Evolutionary conservation across 2,888 invertebrate genomes (phyloP).

Genomic region (Meloe dianella): DNA sequence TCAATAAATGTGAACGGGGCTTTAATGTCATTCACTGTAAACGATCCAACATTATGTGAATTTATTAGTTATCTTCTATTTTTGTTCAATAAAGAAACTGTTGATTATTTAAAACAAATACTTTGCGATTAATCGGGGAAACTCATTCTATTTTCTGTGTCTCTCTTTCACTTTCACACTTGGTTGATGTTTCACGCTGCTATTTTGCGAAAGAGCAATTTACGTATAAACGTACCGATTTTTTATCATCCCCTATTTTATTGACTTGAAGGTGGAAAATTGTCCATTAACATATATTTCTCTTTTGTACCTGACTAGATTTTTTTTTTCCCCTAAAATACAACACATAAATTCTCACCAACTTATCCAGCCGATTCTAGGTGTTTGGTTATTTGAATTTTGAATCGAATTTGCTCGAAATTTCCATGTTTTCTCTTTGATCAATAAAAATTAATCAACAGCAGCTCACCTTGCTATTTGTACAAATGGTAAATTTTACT

Average conservation of each 20-base stretch:
- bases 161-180: no score
- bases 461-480: background rate
- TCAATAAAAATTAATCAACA: background rate
- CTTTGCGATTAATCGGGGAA: no score
- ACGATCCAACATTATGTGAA: background rate
- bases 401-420: background rate
- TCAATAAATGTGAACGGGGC: no score
- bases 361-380: background rate
- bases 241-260: background rate
- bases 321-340: background rate
- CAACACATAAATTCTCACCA: background rate
- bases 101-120: no score
- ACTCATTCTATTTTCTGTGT: no score
- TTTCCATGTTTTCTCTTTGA: background rate
- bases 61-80: no score
- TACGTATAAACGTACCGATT: no score
- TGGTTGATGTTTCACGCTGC: no score
- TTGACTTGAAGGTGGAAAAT: background rate
- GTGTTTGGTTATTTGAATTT: background rate
- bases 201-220: no score
- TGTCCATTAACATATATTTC: slow-evolving; percentile 6
- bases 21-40: background rate
- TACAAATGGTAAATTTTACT: background rate
- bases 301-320: background rate
- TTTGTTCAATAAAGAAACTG: background rate